Percentiles rank a stretch among this genome's conserved stretches.
Evolutionary conservation across 2,888 invertebrate species (phyloP).

Genomic region (Eupithecia vulgata): DNA sequence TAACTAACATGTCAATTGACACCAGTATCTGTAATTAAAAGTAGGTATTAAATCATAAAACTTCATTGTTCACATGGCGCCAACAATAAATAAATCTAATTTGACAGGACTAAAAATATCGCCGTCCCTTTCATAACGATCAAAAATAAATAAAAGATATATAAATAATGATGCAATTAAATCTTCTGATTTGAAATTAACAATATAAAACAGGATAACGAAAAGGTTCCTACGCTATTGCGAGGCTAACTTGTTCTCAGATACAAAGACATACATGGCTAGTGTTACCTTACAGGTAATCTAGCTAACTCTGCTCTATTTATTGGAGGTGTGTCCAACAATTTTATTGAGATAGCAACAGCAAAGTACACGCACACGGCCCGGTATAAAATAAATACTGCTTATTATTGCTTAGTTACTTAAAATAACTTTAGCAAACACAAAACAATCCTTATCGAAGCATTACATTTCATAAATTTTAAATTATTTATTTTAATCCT

Average conservation of each 20-base stretch:
- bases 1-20: no score
- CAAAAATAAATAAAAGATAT: no score
- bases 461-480: neutral
- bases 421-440: neutral
- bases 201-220: neutral
- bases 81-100: no score
- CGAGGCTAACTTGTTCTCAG: neutral
- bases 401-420: neutral
- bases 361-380: neutral
- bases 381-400: neutral
- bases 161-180: neutral
- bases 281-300: neutral
- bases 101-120: no score
- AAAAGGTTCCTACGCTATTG: neutral
- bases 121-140: no score
- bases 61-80: no score
- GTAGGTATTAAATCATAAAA: no score
- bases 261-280: neutral
- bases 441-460: neutral
- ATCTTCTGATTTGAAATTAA: neutral
- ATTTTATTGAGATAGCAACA: constrained; percentile 16
- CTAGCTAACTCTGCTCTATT: constrained; percentile 16
- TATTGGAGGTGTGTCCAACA: constrained; percentile 19
- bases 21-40: no score
- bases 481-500: neutral